phyloP scores from a whole-genome alignment of 1,140 invertebrate genomes.

The Ceratosolen fusciceps region DNA sequence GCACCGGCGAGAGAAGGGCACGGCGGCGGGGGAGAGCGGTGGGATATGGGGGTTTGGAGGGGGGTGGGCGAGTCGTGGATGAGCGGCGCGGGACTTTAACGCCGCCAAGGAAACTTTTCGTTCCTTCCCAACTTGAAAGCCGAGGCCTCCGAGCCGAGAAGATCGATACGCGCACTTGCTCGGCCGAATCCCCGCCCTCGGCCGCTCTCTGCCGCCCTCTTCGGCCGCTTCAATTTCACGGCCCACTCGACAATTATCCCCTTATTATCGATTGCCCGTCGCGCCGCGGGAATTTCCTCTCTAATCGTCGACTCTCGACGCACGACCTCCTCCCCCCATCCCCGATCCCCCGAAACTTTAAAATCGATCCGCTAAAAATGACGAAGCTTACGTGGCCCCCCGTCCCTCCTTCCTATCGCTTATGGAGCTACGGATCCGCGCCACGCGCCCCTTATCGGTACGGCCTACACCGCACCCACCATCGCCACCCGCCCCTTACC shows the following conservation, averaged over 20 bases:
- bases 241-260: neutral
- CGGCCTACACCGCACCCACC: no score
- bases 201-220: neutral
- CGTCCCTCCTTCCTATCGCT: neutral
- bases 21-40: neutral
- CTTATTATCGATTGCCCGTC: neutral
- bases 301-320: neutral
- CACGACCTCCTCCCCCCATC: no score
- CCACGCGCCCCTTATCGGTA: no score
- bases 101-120: constrained; percentile 42
- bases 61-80: neutral
- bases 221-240: neutral
- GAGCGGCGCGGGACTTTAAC: constrained; percentile 38
- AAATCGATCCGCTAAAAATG: neutral
- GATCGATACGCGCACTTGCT: constrained; percentile 47
- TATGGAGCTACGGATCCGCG: no score
- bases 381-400: neutral
- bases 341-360: no score
- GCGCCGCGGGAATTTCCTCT: neutral
- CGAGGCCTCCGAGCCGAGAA: constrained; percentile 17
- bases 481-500: no score
- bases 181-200: constrained; percentile 11
- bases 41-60: constrained; percentile 2
- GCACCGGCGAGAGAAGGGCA: no score
- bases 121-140: constrained; percentile 51